Conservation (phyloP, 2,797 vertebrate genomes). For the Ctenochaetus hawaiiensis region DNA sequence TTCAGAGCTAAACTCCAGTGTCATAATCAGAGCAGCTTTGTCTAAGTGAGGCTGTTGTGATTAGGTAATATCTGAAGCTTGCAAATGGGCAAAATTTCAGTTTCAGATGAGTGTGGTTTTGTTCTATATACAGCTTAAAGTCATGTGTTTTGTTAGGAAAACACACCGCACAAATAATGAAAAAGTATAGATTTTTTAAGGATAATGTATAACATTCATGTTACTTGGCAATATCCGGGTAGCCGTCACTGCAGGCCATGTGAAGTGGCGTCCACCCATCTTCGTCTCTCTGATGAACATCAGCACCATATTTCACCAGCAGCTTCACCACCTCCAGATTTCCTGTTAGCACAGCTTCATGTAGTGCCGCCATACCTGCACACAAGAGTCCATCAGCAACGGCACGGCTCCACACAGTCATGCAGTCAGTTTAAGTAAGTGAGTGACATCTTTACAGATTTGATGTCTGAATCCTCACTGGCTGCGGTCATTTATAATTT, state of each 20-base stretch:
- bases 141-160: not conserved
- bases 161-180: no score
- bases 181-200: not conserved
- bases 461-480: not conserved
- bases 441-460: not conserved
- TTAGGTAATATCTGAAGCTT: not conserved
- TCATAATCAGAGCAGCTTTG: not conserved
- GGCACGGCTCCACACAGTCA: not conserved
- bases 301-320: conserved; percentile 91
- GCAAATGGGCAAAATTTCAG: not conserved
- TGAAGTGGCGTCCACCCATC: conserved; percentile 95
- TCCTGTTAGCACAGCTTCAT: conserved; percentile 94
- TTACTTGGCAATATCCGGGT: conserved; percentile 93
- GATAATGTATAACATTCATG: conserved; percentile 18
- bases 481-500: not conserved
- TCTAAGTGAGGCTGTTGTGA: not conserved
- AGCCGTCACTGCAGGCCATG: conserved; percentile 95
- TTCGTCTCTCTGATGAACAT: conserved; percentile 94
- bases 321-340: conserved; percentile 95
- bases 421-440: not conserved
- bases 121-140: not conserved
- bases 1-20: conserved; percentile 4
- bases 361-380: conserved; percentile 94
- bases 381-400: conserved; percentile 17
- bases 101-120: not conserved